Base-by-base conservation (phyloP, 2,888 invertebrate genomes). In the Prostheceraeus crozeri region DNA sequence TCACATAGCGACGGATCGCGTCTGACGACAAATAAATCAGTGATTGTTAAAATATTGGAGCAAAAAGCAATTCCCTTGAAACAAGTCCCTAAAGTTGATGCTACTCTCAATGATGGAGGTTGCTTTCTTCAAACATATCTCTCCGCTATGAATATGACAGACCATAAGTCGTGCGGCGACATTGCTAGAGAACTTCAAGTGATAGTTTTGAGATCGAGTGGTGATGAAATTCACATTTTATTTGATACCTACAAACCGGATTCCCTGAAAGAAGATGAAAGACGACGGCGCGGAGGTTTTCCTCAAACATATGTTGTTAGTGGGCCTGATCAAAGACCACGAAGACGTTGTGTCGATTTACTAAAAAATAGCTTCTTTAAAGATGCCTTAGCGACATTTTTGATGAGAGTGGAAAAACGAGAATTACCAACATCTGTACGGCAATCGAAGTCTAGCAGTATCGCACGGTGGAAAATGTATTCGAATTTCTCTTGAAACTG, bases 371-470 rank as follows among this genome's bases (percentile, higher is more conserved):
- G 36, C 21, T 21, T 19, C 8, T 54, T 54, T 33, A 54, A 54
- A 35, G 35, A 54, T 28, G 23, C 27, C 11, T 35, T 54, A 10
- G 36, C 54, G 31, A 10, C 16, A n/a, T 51, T 51, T 51, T n/a
- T 51, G 25, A 35, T 54, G 54, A 54, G 54, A 54, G 54, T 54
- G 54, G 54, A 21, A 19, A 35, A 35, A 8, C 21, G 54, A 54
- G 21, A 30, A 54, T 25, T 54, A 40, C 36, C 19, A 10, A 4
- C 27, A 23, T 35, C 6, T 54, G 16, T 16, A 33, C 14, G 54
- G 54, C 19, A 11, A 35, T 35, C 27, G 33, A 35, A 45, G 19
- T 19, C 35, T 54, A 33, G 19, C 33, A 33, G 54, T 35, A 33
- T 54, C 54, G 10, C 19, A 54, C 28, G 54, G 54, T 27, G 23